A percentile compares a stretch with the other conserved stretches of the same genome.
These are phyloP conservation scores for Lottia scabra DNA, from an alignment of 2,888 invertebrate genomes.

Conservation along the genomic window DNA sequence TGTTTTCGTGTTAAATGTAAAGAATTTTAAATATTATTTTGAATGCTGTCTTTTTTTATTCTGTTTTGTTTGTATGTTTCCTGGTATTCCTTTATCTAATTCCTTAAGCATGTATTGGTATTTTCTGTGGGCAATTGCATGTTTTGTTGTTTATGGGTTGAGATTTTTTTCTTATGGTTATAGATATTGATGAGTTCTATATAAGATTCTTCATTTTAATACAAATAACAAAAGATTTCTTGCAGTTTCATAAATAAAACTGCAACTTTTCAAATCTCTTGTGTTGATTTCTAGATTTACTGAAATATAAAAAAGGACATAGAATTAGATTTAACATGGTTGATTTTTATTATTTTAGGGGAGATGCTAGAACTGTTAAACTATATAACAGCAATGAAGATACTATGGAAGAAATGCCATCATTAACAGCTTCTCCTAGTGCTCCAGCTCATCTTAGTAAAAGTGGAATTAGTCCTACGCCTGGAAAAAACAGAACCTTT, in stretches of 20 bases:
- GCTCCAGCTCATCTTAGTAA: slow-evolving; percentile 46
- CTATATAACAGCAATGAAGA: slow-evolving; percentile 12
- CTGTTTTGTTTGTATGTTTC: neutral
- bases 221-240: too few species aligned
- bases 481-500: slow-evolving; percentile 37
- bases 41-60: neutral
- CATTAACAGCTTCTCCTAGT: slow-evolving; percentile 48
- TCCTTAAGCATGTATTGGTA: neutral
- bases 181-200: too few species aligned
- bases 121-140: neutral
- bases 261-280: too few species aligned
- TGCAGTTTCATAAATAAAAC: too few species aligned
- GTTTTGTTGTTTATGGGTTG: too few species aligned
- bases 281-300: too few species aligned
- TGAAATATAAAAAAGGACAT: too few species aligned
- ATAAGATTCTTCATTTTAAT: too few species aligned
- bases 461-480: slow-evolving; percentile 39
- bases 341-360: slow-evolving; percentile 5
- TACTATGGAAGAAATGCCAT: slow-evolving; percentile 33
- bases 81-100: neutral
- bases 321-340: too few species aligned
- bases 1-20: neutral
- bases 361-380: slow-evolving; percentile 18
- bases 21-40: neutral
- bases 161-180: too few species aligned